phyloP scores from a whole-genome alignment of 2,113 vertebrate genomes.

The Phrynosoma platyrhinos region DNA sequence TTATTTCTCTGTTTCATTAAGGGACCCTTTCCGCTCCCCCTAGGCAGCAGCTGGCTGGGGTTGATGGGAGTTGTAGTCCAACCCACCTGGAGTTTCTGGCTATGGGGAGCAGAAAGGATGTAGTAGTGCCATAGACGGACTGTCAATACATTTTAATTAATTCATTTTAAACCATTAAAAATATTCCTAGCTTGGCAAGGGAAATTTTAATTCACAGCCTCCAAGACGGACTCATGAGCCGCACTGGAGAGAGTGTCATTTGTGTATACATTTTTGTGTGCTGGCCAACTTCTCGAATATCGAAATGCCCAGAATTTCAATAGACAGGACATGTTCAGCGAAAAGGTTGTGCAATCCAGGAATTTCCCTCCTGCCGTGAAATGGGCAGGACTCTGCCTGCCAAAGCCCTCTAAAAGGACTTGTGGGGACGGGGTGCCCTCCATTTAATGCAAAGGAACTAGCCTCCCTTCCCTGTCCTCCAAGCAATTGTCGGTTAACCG shows the following conservation, averaged over 20 bases:
- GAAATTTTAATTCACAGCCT: too few species aligned
- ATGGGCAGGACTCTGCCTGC: not conserved
- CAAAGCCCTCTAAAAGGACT: not conserved
- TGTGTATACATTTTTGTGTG: not conserved
- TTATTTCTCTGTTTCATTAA: too few species aligned
- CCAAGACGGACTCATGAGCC: too few species aligned
- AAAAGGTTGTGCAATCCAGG: slow-evolving; percentile 17
- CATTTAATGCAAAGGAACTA: not conserved
- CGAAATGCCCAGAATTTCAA: slow-evolving; percentile 9
- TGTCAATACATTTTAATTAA: too few species aligned
- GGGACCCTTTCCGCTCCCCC: too few species aligned
- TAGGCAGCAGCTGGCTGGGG: too few species aligned
- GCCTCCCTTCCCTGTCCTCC: not conserved
- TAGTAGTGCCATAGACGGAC: too few species aligned
- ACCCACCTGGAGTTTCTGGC: too few species aligned
- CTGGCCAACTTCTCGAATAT: not conserved
- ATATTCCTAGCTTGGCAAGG: too few species aligned
- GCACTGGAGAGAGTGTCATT: not conserved
- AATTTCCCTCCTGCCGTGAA: slow-evolving; percentile 14
- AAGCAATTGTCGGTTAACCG: not conserved
- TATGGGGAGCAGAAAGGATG: too few species aligned
- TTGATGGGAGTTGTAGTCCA: too few species aligned
- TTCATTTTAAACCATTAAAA: too few species aligned
- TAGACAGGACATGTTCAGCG: not conserved
- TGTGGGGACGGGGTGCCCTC: not conserved